Evolutionary conservation across 2,888 invertebrate species (phyloP).

Genomic region (Heliothis peltigera): DNA sequence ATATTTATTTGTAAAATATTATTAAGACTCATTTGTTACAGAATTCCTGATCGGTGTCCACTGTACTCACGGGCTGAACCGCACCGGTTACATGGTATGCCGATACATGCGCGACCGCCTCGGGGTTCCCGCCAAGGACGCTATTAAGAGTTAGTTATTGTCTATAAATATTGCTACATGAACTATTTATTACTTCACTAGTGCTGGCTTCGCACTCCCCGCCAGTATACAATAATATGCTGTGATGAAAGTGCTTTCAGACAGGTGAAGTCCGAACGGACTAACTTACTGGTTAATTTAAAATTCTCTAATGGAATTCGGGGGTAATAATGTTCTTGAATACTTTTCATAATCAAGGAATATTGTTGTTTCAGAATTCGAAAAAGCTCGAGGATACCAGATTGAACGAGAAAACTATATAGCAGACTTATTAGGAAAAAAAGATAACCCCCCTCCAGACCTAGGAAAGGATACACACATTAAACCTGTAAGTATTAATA

Average conservation of each 20-base stretch:
- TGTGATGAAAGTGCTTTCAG: slow-evolving; percentile 24
- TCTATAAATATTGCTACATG: slow-evolving; percentile 54
- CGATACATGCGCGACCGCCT: slow-evolving; percentile 92
- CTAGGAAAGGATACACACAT: slow-evolving; percentile 65
- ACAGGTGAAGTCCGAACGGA: slow-evolving; percentile 16
- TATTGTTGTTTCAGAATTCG: slow-evolving; percentile 88
- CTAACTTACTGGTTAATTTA: not conserved
- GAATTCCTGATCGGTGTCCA: slow-evolving; percentile 94
- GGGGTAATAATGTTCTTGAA: too few species aligned
- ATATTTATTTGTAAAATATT: not conserved
- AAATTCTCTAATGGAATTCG: not conserved
- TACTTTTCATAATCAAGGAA: too few species aligned
- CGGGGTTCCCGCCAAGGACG: slow-evolving; percentile 87
- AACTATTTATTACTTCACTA: slow-evolving; percentile 58
- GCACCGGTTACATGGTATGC: slow-evolving; percentile 94
- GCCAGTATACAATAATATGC: slow-evolving; percentile 24
- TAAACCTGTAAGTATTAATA: slow-evolving; percentile 59
- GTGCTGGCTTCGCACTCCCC: slow-evolving; percentile 45
- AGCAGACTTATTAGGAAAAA: slow-evolving; percentile 75
- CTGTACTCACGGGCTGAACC: slow-evolving; percentile 95
- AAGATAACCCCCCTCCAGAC: slow-evolving; percentile 69
- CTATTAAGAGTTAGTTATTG: slow-evolving; percentile 89
- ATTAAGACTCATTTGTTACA: slow-evolving; percentile 80
- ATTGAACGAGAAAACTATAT: slow-evolving; percentile 91
- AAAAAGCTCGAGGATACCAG: slow-evolving; percentile 91